These are phyloP conservation scores for Trypoxylus dichotomus DNA, from an alignment of 1,140 invertebrate species.

Conservation along the genomic window DNA sequence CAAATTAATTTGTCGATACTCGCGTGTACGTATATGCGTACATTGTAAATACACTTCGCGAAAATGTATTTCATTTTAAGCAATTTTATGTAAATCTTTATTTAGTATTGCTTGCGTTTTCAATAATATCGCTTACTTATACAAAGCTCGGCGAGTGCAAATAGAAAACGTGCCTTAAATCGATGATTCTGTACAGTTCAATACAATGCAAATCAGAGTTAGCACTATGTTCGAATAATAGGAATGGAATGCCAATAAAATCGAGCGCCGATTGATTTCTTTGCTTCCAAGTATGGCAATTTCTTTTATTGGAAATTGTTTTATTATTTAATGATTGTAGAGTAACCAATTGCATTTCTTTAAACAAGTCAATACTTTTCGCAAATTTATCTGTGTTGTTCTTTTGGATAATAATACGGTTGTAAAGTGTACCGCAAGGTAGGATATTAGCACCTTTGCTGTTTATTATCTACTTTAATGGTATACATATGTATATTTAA, in stretches of 20 bases:
- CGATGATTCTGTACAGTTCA: not conserved
- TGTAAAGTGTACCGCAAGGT: no score
- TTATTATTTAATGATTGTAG: not conserved
- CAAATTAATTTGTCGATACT: not conserved
- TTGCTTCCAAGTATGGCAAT: not conserved
- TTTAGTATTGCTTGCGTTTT: not conserved
- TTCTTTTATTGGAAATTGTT: not conserved
- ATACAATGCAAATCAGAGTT: not conserved
- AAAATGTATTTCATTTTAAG: not conserved
- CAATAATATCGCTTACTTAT: not conserved
- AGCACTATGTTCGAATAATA: not conserved
- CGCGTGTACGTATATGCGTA: not conserved
- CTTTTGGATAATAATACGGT: no score
- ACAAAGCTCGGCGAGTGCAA: not conserved
- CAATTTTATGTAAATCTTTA: not conserved
- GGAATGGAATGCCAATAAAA: conserved; percentile 17
- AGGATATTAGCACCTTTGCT: no score
- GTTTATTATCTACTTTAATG: no score
- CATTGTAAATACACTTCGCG: not conserved
- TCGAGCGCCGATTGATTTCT: not conserved
- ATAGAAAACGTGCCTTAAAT: not conserved
- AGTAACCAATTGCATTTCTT: not conserved
- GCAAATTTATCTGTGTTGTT: no score
- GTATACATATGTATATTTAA: no score
- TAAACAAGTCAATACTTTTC: no score